A percentile compares a stretch with the other conserved stretches of the same genome.
Conservation (phyloP, 2,797 vertebrate species). For the Thaleichthys pacificus region DNA sequence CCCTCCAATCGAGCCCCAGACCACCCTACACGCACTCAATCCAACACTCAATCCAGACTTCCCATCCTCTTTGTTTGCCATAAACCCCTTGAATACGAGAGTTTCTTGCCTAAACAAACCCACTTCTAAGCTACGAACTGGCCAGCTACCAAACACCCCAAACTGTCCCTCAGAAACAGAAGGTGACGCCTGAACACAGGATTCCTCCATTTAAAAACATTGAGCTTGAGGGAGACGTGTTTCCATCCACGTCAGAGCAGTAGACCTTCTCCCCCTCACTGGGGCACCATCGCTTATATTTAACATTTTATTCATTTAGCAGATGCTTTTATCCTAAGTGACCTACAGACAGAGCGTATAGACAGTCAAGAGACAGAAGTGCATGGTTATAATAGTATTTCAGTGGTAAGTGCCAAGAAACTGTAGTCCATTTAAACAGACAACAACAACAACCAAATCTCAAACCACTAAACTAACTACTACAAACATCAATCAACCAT, state of each 20-base stretch:
- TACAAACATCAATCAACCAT: background rate
- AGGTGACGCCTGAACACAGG: background rate
- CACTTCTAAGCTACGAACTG: background rate
- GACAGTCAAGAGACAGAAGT: no score
- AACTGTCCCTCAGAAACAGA: background rate
- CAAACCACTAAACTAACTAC: no score
- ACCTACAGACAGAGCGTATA: no score
- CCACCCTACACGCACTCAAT: background rate
- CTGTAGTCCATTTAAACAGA: no score
- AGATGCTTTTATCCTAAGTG: no score
- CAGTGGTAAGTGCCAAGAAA: no score
- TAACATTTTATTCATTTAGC: no score
- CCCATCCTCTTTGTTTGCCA: background rate
- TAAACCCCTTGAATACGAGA: background rate
- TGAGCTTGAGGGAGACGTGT: background rate
- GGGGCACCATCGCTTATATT: background rate
- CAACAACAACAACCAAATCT: no score
- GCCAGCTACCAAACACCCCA: background rate
- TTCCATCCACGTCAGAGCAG: background rate
- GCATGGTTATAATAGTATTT: no score
- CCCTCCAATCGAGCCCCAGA: conserved; percentile 14
- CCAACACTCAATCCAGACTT: background rate
- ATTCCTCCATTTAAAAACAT: background rate
- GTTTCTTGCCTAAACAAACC: background rate
- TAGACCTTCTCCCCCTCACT: background rate